Conservation (phyloP, 2,888 invertebrate genomes). For the Caenorhabditis macrosperma region DNA sequence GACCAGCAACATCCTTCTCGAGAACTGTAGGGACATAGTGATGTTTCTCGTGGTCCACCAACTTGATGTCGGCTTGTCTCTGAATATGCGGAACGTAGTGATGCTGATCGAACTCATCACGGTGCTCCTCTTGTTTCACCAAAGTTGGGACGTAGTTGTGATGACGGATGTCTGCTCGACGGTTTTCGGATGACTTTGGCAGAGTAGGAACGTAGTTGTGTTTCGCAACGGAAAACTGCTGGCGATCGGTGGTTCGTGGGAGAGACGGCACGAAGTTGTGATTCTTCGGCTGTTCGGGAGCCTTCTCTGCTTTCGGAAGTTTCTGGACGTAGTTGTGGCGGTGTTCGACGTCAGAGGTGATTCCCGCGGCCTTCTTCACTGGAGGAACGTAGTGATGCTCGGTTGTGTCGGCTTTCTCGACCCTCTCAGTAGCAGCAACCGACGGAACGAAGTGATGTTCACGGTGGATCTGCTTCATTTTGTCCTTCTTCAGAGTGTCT, state of each 20-base stretch:
- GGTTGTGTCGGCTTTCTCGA: conserved; percentile 1
- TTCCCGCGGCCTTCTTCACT: conserved; percentile 12
- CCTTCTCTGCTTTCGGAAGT: conserved; percentile 7
- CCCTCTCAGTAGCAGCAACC: background rate
- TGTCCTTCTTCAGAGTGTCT: conserved; percentile 33
- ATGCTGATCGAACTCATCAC: conserved; percentile 32
- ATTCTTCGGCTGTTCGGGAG: conserved; percentile 8
- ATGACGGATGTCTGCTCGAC: conserved; percentile 34
- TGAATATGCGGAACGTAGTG: conserved; percentile 39
- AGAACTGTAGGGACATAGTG: conserved; percentile 38
- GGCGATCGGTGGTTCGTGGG: background rate
- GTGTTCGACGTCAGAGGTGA: conserved; percentile 33
- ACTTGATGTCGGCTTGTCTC: conserved; percentile 13
- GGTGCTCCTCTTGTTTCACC: conserved; percentile 25
- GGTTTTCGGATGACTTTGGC: background rate
- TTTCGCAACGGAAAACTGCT: conserved; percentile 2
- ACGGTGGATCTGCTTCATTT: conserved; percentile 45
- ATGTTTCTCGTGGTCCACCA: conserved; percentile 36
- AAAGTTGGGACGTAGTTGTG: conserved; percentile 42
- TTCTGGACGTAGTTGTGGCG: conserved; percentile 49
- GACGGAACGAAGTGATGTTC: conserved; percentile 54
- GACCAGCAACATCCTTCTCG: conserved; percentile 11
- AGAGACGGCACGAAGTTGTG: conserved; percentile 52
- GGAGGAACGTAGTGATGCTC: conserved; percentile 53
- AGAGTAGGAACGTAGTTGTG: conserved; percentile 40